Evolutionary conservation across 1,140 invertebrate genomes (phyloP), one percentile per base, ranked within the genome.

Genomic region (Gryllus bimaculatus): DNA sequence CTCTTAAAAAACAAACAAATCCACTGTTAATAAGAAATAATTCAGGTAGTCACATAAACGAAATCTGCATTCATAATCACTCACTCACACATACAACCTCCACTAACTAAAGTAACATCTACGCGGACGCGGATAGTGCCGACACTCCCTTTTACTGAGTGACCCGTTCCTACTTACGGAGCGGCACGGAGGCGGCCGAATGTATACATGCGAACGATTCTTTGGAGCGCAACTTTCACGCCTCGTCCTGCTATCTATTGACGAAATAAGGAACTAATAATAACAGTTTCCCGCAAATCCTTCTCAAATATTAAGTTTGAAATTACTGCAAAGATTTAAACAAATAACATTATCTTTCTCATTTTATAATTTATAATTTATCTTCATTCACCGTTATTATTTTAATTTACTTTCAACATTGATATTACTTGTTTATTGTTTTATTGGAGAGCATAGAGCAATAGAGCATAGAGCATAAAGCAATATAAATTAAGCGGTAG

Each of bases 91-190:
- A 66, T 18, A 13, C 54, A 66, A 66, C 18, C 10, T 13, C 10
- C 10, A 66, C 18, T 18, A 18, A 13, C 10, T 10, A 18, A 66
- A 66, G 10, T 18, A 13, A 18, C 54, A 66, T 10, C 54, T 10
- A 66, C 54, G 54, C 54, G 18, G 10, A 66, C 54, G 54, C 54
- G 10, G 54, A 10, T 39, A 39, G 18, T 0, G 18, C 54, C 54
- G 54, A 66, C 54, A 66, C 54, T 66, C 54, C 54, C 54, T 66
- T 66, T 66, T 66, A 66, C 54, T 66, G 54, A 66, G 18, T 66
- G 54, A 66, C 54, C 18, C 54, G 54, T 66, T 66, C 54, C 18
- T 66, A 39, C 26, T 5, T 39, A 39, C 26, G 26, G 26, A 39
- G 26, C 26, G 26, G 26, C 26, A 39, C 26, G 26, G 26, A 39